Conservation (phyloP, 2,888 invertebrate species). For the Parelbella ahira region DNA sequence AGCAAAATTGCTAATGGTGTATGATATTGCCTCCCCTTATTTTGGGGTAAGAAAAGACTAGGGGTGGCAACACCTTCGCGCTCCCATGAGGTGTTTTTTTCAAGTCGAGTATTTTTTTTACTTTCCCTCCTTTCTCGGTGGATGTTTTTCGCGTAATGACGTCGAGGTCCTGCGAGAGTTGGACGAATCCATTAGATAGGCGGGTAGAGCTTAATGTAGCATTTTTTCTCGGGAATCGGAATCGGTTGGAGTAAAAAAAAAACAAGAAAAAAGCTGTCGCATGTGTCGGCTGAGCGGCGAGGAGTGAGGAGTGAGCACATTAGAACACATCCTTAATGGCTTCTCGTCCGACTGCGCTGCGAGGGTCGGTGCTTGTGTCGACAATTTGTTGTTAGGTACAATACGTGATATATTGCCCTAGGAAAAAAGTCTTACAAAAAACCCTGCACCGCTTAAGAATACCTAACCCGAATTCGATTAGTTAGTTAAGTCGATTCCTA, state of each 20-base stretch:
- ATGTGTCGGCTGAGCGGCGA: conserved; percentile 42
- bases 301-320: conserved; percentile 53
- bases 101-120: conserved; percentile 47
- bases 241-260: conserved; percentile 46
- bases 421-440: too few relatives aligned
- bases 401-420: too few relatives aligned
- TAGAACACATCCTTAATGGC: conserved; percentile 59
- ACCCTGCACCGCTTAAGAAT: too few relatives aligned
- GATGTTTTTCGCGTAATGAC: conserved; percentile 74
- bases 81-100: conserved; percentile 75
- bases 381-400: conserved; percentile 30
- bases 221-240: conserved; percentile 59
- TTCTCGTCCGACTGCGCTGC: conserved; percentile 34
- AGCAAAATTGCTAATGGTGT: conserved; percentile 81
- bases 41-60: conserved; percentile 72
- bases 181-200: conserved; percentile 78
- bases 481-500: too few relatives aligned
- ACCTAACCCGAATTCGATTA: too few relatives aligned
- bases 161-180: conserved; percentile 74
- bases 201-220: conserved; percentile 74
- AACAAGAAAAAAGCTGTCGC: conserved; percentile 48
- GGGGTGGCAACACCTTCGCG: conserved; percentile 75
- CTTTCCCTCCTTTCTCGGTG: conserved; percentile 48
- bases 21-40: conserved; percentile 81
- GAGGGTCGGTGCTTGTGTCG: conserved; percentile 34